Conservation (phyloP, 2,888 invertebrate genomes). For the Dynastes hyllus region DNA sequence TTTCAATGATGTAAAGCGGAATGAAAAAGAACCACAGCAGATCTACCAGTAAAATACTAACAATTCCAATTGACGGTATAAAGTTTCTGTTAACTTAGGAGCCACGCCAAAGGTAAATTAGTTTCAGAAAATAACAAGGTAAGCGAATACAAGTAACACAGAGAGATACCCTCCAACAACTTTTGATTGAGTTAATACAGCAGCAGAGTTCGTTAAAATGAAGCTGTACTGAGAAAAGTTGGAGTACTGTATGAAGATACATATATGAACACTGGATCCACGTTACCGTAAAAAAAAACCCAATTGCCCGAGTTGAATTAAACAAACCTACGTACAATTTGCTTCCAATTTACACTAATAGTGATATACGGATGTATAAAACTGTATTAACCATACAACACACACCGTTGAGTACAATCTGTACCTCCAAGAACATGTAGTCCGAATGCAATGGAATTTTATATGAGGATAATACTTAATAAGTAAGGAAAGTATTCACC, state of each 20-base stretch:
- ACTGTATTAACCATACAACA: too few species aligned
- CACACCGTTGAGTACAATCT: too few species aligned
- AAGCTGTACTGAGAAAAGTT: slow-evolving; percentile 25
- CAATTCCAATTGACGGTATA: slow-evolving; percentile 7
- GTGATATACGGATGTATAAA: neutral
- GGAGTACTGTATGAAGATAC: slow-evolving; percentile 3
- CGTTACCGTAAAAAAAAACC: neutral
- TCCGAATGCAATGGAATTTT: too few species aligned
- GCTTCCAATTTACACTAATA: neutral
- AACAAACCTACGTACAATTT: neutral
- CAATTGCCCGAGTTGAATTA: slow-evolving; percentile 2
- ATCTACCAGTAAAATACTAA: too few species aligned
- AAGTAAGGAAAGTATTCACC: too few species aligned
- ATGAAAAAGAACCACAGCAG: neutral
- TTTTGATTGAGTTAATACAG: slow-evolving; percentile 45
- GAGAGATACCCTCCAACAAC: slow-evolving; percentile 26
- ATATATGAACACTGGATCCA: neutral
- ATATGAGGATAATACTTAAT: too few species aligned
- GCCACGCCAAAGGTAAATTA: slow-evolving; percentile 26
- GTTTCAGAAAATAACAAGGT: slow-evolving; percentile 13
- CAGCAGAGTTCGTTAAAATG: slow-evolving; percentile 17
- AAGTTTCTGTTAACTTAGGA: slow-evolving; percentile 33
- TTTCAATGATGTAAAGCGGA: neutral
- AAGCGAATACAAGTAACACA: slow-evolving; percentile 26
- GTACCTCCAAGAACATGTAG: too few species aligned